Base-by-base conservation (phyloP, 2,797 vertebrate genomes). In the Capromys pilorides region DNA sequence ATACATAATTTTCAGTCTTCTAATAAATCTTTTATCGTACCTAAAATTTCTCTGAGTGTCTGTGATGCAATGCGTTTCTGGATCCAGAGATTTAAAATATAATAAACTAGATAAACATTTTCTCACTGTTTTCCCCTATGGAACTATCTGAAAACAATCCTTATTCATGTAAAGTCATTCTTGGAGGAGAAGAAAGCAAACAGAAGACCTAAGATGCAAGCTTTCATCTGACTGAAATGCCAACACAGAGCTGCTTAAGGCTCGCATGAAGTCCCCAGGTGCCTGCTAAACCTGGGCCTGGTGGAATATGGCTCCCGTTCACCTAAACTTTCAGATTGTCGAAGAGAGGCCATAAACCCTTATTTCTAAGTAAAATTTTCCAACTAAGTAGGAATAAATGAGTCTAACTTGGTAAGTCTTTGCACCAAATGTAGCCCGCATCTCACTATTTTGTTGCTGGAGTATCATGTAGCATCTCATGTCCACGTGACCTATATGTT, bases 311-410 rank as follows among this genome's bases (percentile, higher is more conserved):
- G 19, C 1, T 33, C 1, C n/a, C 31, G 3, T 26, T 6, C 64
- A 51, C 19, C 36, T 36, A 51, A 28, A 67, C 24, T 59, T 73
- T 82, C 39, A 90, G 11, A 9, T 18, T 94, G 95, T 93, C 87
- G 31, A 85, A 83, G 80, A 96, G 49, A 84, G 89, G 26, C 18
- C 28, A 59, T 93, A 84, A 84, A 39, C 49, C 21, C 18, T 1
- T 79, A 39, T 73, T 92, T 91, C 94, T 69, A 92, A 86, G 39
- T 86, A 71, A 82, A 88, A 54, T 82, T 19, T 94, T 11, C 62
- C 71, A 83, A 88, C n/a, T 82, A 79, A 69, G 39, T 81, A 14
- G 41, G 33, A 51, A 7, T 57, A 85, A 10, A 21, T 77, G 49
- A 62, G 14, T 86, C 19, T 84, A 51, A 61, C 54, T n/a, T 21